Percentiles rank a stretch among this genome's conserved stretches.
Conservation (phyloP, 2,888 invertebrate genomes). For the Amblyteles armatorius region DNA sequence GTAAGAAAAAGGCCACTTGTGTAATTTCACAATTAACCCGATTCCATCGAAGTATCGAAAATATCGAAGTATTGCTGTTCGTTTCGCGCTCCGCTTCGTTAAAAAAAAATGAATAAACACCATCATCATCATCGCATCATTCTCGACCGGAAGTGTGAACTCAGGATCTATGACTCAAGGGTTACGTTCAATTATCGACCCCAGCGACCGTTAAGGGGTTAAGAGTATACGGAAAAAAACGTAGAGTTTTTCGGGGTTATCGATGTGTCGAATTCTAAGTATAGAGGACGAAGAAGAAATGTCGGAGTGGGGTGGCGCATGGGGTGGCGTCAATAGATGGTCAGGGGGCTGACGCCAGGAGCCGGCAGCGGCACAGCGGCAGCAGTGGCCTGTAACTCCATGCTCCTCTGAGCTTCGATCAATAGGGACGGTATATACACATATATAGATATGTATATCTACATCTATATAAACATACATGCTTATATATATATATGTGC, state of each 20-base stretch:
- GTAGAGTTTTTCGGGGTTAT: conserved; percentile 19
- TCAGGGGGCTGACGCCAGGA: conserved; percentile 77
- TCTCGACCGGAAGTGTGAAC: neutral
- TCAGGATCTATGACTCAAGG: neutral
- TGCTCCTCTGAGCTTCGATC: conserved; percentile 82
- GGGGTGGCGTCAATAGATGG: conserved; percentile 59
- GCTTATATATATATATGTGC: neutral
- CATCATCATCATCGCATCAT: too few species aligned
- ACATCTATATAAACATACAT: neutral
- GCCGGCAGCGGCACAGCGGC: conserved; percentile 50
- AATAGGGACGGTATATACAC: conserved; percentile 81
- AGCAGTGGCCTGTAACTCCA: conserved; percentile 82
- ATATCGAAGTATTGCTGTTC: too few species aligned
- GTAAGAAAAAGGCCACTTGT: too few species aligned
- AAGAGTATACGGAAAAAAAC: neutral
- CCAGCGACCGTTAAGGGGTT: neutral
- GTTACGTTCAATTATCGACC: neutral
- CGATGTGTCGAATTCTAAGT: conserved; percentile 24
- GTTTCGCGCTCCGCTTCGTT: too few species aligned
- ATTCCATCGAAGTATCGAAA: too few species aligned
- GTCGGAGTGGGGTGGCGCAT: conserved; percentile 9
- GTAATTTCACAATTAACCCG: too few species aligned
- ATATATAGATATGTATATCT: neutral
- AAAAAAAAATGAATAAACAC: too few species aligned
- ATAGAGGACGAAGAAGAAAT: conserved; percentile 47